A percentile compares a stretch with the other conserved stretches of the same genome.
Evolutionary conservation across 2,113 vertebrate genomes (phyloP).

Genomic region (Tonatia bakeri): DNA sequence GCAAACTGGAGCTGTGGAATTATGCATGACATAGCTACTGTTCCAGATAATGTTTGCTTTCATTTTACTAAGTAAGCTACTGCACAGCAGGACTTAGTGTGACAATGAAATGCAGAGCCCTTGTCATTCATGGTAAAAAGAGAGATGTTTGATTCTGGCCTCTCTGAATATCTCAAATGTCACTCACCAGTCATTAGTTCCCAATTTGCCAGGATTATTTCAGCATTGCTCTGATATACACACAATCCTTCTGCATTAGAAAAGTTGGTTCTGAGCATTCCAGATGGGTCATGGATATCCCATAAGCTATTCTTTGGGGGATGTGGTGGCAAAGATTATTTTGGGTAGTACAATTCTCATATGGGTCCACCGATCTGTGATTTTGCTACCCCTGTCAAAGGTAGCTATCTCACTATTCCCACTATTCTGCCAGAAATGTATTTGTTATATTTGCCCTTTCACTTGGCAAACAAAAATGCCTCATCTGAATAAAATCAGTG

Average conservation of each 20-base stretch:
- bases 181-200: not conserved
- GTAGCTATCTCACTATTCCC: not conserved
- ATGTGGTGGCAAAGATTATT: not conserved
- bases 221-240: not conserved
- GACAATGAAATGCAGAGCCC: not conserved
- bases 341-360: not conserved
- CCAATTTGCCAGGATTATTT: not conserved
- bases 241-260: not conserved
- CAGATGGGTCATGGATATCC: not conserved
- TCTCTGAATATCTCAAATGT: not conserved
- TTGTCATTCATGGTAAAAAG: not conserved
- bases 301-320: not conserved
- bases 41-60: conserved; percentile 56
- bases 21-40: conserved; percentile 47
- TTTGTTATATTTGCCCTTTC: not conserved
- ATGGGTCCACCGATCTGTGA: not conserved
- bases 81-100: not conserved
- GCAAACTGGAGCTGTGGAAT: conserved; percentile 32
- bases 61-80: conserved; percentile 45
- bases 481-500: not conserved
- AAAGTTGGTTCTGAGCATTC: not conserved
- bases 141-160: not conserved
- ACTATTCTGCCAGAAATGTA: conserved; percentile 4
- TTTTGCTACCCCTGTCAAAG: not conserved
- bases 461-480: conserved; percentile 35